Base-by-base conservation (phyloP, 2,797 vertebrate genomes). In the Loriculus beryllinus region DNA sequence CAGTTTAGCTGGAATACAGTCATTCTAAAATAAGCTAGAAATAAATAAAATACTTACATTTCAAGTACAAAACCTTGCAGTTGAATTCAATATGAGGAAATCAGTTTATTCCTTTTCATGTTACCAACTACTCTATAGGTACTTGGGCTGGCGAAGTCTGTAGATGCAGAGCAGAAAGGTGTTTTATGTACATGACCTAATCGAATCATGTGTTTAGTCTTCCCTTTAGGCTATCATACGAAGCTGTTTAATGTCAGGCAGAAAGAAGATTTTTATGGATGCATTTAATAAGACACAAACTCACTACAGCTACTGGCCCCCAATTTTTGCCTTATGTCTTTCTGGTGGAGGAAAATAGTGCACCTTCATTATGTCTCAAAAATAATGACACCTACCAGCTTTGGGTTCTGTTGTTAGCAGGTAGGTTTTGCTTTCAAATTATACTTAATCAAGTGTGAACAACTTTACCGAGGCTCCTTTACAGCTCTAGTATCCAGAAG, bases 31-130 rank as follows among this genome's bases (percentile, higher is more conserved):
- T 80, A 88, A 92, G 90, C 90, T 94, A 92, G 97, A 98, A 98
- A 99, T 99, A 98, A 99, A 99, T 99, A 99, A 96, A 96, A 96
- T 99, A 98, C 98, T 98, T 99, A 98, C 98, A 99, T 97, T 98
- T 99, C 98, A 99, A 99, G 98, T 98, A 98, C 84, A 91, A 97
- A 97, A 96, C 94, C 92, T 92, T 98, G 97, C 97, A 96, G 97
- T 97, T 97, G 94, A 97, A 97, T 97, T 98, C 98, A 97, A 95
- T 97, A 97, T 94, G 96, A 83, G 96, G 86, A 96, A 96, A 96
- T 88, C 42, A 81, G 96, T 97, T 95, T 97, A 97, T 95, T 97
- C 92, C 85, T 96, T 96, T 97, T 95, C 82, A 69, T 79, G 79
- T 97, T 92, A 95, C 67, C 89, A 84, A 77, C 92, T 96, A 94